Evolutionary conservation across 92 coral and sea anemone species (phyloP).

Genomic region (Siderastrea radians): DNA sequence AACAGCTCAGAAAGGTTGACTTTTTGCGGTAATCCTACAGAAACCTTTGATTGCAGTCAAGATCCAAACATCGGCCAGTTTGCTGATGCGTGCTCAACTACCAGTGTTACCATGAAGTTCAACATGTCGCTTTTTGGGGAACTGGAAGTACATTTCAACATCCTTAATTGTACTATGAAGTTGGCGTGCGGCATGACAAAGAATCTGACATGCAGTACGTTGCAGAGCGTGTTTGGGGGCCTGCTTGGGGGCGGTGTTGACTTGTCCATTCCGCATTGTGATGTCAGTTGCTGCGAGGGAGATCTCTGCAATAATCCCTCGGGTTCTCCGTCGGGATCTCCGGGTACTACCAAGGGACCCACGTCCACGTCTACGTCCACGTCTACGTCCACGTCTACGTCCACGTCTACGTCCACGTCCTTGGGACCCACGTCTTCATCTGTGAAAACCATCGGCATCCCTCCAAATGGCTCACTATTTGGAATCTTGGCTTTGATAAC

Average conservation of each 20-base stretch:
- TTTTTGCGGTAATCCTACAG: too few species aligned
- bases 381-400: too few species aligned
- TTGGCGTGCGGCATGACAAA: neutral
- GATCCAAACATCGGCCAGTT: too few species aligned
- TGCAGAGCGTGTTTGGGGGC: neutral
- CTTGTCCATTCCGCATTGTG: neutral
- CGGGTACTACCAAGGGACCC: neutral
- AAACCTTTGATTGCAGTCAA: too few species aligned
- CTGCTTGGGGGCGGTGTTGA: neutral
- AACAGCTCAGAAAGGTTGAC: too few species aligned
- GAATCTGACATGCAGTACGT: neutral
- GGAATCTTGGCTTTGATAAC: neutral
- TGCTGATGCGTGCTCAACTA: too few species aligned
- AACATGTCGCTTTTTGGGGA: neutral
- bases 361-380: too few species aligned
- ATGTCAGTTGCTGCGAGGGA: neutral
- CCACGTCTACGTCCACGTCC: too few species aligned
- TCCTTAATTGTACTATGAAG: neutral
- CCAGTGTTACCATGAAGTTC: neutral
- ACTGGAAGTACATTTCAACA: neutral
- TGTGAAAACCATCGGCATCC: neutral
- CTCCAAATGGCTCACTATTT: neutral
- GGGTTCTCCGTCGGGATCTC: neutral
- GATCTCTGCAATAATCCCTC: constrained; percentile 13
- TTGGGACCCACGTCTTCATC: neutral